Percentiles rank a stretch among this genome's conserved stretches.
Conservation (phyloP, 2,797 vertebrate species). For the Sebastes kiyomatsui region DNA sequence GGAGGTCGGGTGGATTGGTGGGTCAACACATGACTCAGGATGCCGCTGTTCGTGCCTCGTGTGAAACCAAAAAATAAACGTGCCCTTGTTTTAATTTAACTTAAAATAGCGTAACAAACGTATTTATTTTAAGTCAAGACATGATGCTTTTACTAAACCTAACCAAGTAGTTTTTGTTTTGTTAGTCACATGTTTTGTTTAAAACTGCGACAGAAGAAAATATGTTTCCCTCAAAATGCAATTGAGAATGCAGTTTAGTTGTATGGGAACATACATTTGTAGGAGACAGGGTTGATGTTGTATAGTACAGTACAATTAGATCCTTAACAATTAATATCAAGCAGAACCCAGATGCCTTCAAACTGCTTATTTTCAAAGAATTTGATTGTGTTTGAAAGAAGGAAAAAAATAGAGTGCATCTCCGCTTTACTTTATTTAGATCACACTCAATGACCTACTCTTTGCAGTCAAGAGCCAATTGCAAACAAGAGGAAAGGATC, state of each 20-base stretch:
- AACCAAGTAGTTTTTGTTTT: background rate
- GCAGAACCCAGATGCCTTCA: background rate
- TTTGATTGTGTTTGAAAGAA: background rate
- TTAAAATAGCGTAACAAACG: no score
- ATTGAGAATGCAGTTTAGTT: background rate
- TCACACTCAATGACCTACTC: background rate
- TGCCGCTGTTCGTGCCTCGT: no score
- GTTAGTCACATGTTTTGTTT: background rate
- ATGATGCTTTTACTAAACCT: no score
- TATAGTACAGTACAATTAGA: background rate
- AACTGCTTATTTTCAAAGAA: background rate
- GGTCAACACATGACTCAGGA: no score
- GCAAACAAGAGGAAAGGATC: background rate
- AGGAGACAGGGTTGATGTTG: background rate
- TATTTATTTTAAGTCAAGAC: no score
- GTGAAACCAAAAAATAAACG: no score
- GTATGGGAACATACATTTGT: rapidly evolving
- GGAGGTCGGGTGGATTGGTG: no score
- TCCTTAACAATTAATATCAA: background rate
- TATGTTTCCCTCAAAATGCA: background rate
- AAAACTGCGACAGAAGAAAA: background rate
- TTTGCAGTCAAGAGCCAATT: background rate
- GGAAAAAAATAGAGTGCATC: background rate
- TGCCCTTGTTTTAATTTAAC: no score
- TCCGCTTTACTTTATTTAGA: no score